Percentiles rank a stretch among this genome's conserved stretches.
These are phyloP conservation scores for Meriones psammophilus DNA, from an alignment of 2,797 vertebrate species.

Conservation along the genomic window DNA sequence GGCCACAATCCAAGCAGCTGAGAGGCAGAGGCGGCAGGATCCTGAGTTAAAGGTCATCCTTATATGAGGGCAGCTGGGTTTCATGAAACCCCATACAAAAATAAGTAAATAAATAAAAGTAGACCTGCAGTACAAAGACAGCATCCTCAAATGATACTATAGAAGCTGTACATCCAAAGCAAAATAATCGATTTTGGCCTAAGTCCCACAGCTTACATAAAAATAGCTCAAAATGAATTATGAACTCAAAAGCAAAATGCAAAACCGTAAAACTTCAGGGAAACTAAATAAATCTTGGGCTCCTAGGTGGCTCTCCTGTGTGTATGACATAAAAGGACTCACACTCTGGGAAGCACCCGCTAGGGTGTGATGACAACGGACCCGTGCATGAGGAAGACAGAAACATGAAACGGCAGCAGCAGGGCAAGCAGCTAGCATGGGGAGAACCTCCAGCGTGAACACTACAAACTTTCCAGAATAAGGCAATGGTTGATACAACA, in stretches of 20 bases:
- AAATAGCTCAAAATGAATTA: constrained; percentile 4
- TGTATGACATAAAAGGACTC: not conserved
- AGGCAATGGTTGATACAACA: constrained; percentile 29
- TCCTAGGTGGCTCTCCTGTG: not conserved
- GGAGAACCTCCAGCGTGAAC: not conserved
- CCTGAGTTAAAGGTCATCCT: not conserved
- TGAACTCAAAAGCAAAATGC: constrained; percentile 10
- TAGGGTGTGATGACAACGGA: not conserved
- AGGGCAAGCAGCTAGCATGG: not conserved
- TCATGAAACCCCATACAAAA: not conserved
- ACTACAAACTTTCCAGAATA: constrained; percentile 25
- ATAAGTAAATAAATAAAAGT: no score
- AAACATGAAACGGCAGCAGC: not conserved
- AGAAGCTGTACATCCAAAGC: not conserved
- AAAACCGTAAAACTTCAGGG: not conserved
- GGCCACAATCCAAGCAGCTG: not conserved
- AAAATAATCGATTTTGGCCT: constrained; percentile 4
- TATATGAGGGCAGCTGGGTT: not conserved
- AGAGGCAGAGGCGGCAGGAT: not conserved
- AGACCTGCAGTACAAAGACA: not conserved
- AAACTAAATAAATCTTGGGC: not conserved
- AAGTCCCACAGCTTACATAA: constrained; percentile 24
- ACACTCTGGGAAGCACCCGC: not conserved
- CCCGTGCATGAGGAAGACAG: not conserved
- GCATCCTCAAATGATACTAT: not conserved